phyloP scores from a whole-genome alignment of 2,888 invertebrate species.

The Yponomeuta cagnagella region DNA sequence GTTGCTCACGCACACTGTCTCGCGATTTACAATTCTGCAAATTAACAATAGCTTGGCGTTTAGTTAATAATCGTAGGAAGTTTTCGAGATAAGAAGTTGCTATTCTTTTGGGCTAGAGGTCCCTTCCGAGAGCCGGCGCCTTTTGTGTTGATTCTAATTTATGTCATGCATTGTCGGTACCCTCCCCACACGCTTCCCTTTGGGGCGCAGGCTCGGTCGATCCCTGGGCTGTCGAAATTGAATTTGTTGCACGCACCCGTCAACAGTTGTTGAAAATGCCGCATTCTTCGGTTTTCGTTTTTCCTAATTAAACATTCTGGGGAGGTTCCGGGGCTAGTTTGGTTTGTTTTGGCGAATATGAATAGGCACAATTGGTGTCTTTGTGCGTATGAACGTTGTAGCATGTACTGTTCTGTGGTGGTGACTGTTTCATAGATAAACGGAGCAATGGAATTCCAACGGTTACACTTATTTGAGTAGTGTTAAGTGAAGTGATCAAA shows the following conservation, averaged over 20 bases:
- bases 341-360: neutral
- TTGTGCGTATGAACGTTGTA: neutral
- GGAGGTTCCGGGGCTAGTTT: neutral
- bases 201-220: slow-evolving; percentile 47
- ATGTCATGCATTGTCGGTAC: slow-evolving; percentile 71
- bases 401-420: neutral
- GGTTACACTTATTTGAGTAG: neutral
- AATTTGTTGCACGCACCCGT: slow-evolving; percentile 55
- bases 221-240: slow-evolving; percentile 47
- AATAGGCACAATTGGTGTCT: neutral
- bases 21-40: slow-evolving; percentile 24
- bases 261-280: slow-evolving; percentile 49
- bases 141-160: slow-evolving; percentile 74
- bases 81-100: slow-evolving; percentile 69
- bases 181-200: slow-evolving; percentile 69
- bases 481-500: slow-evolving; percentile 25
- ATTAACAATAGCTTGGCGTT: slow-evolving; percentile 59
- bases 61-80: slow-evolving; percentile 61
- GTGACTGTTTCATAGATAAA: neutral
- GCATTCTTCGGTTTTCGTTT: slow-evolving; percentile 39
- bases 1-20: slow-evolving; percentile 38
- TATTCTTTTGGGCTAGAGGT: slow-evolving; percentile 64
- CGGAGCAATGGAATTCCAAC: neutral
- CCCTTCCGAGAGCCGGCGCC: slow-evolving; percentile 67
- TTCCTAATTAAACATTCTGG: neutral